phyloP scores from a whole-genome alignment of 2,888 invertebrate species.

The Hymenopus coronatus region DNA sequence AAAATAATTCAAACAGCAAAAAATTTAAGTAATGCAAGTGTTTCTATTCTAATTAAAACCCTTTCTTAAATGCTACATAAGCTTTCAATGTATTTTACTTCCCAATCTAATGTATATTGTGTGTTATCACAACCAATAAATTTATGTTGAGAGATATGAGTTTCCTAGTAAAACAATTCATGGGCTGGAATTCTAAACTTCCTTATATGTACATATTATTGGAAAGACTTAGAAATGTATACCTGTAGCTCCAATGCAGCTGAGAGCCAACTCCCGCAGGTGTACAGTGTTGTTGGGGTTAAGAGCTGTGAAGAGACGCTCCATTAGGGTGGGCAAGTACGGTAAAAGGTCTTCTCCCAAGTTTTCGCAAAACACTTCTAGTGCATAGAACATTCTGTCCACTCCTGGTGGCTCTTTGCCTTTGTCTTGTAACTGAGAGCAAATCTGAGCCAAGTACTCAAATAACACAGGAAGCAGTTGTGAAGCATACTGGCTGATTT shows the following conservation, averaged over 20 bases:
- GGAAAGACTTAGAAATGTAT: constrained; percentile 28
- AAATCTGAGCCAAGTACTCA: constrained; percentile 63
- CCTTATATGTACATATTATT: background rate
- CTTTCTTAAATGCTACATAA: too few species aligned
- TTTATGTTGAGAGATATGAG: too few species aligned
- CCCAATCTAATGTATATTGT: background rate
- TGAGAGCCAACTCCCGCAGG: constrained; percentile 65
- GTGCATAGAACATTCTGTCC: constrained; percentile 73
- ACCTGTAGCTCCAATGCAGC: constrained; percentile 64
- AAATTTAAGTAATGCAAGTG: too few species aligned
- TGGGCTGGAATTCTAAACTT: background rate
- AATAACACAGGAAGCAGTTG: constrained; percentile 70
- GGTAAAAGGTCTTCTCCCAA: constrained; percentile 68
- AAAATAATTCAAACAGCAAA: too few species aligned
- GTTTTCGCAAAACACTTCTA: constrained; percentile 78
- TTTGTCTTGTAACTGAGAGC: constrained; percentile 53
- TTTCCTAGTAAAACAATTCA: too few species aligned
- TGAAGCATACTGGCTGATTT: constrained; percentile 69
- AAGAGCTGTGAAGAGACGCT: constrained; percentile 61
- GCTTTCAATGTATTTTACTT: too few species aligned
- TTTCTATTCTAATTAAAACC: too few species aligned
- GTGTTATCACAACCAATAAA: background rate
- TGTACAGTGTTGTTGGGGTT: constrained; percentile 57
- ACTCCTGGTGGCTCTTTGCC: constrained; percentile 61
- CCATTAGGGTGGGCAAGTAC: constrained; percentile 70